These are phyloP conservation scores for Axinella damicornis DNA, from an alignment of 37 sponge, comb jelly and placozoan species.

Conservation along the genomic window DNA sequence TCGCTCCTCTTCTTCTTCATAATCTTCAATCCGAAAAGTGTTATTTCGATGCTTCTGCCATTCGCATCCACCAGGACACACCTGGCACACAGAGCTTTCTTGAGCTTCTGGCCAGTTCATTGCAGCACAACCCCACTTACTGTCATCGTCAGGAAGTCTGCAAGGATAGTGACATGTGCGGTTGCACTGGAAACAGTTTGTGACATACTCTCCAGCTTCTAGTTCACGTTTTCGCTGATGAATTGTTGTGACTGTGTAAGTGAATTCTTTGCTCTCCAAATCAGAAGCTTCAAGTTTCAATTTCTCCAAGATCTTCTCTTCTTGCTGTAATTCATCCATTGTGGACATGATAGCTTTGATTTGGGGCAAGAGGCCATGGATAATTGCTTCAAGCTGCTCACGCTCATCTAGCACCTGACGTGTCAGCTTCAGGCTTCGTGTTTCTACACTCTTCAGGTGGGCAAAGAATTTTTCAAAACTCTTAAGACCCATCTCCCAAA, in stretches of 20 bases:
- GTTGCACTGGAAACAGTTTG: constrained; percentile 80
- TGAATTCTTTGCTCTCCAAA: constrained; percentile 61
- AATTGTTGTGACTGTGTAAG: constrained; percentile 41
- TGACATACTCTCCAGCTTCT: constrained; percentile 52
- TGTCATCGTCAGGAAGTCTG: constrained; percentile 44
- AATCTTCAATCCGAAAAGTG: constrained; percentile 54
- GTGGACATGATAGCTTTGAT: constrained; percentile 43
- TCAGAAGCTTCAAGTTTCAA: constrained; percentile 48
- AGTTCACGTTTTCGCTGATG: constrained; percentile 45
- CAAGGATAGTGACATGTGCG: constrained; percentile 79
- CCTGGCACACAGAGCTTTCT: constrained; percentile 32
- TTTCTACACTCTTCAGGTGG: constrained; percentile 1
- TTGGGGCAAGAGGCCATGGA: constrained; percentile 55
- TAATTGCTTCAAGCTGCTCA: constrained; percentile 46
- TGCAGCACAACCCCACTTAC: constrained; percentile 68
- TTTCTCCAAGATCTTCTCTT: constrained; percentile 39
- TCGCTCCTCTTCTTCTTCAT: constrained; percentile 41
- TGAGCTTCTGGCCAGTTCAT: constrained; percentile 46
- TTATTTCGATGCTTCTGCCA: constrained; percentile 76
- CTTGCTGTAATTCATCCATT: constrained; percentile 59
- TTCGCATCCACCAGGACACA: constrained; percentile 62
- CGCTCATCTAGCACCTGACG: constrained; percentile 71
- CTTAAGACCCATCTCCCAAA: constrained; percentile 79
- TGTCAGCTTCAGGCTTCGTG: constrained; percentile 59
- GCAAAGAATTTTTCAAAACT: constrained; percentile 68